Evolutionary conservation across 2,113 vertebrate species (phyloP).

Genomic region (Raja brachyura): DNA sequence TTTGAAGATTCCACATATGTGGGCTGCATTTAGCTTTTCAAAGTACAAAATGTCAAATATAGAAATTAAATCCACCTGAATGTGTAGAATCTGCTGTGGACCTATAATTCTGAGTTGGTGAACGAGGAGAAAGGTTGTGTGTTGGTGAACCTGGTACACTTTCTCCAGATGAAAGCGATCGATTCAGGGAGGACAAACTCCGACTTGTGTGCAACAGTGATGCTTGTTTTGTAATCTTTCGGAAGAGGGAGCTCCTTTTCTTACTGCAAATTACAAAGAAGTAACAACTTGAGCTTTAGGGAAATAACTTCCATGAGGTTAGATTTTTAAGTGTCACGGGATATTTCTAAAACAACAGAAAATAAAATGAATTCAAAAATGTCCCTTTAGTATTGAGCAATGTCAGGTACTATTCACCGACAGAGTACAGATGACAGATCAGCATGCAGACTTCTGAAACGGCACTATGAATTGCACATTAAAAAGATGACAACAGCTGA

Average conservation of each 20-base stretch:
- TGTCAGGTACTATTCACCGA: background rate
- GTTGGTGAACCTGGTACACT: slow-evolving; percentile 89
- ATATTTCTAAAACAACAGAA: background rate
- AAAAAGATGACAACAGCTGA: too few species aligned
- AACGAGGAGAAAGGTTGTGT: slow-evolving; percentile 85
- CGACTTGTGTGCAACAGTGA: slow-evolving; percentile 90
- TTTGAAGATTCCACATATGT: background rate
- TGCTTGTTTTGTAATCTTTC: slow-evolving; percentile 90
- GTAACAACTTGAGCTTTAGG: background rate
- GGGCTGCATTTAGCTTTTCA: background rate
- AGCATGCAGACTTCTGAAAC: background rate
- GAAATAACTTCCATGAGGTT: background rate
- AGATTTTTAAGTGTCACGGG: background rate
- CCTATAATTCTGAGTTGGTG: slow-evolving; percentile 84
- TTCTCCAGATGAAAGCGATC: slow-evolving; percentile 90
- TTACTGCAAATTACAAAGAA: slow-evolving; percentile 56
- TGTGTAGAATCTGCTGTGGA: slow-evolving; percentile 76
- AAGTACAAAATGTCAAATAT: background rate
- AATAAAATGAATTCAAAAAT: background rate
- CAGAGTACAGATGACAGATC: background rate
- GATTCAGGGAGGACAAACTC: slow-evolving; percentile 86
- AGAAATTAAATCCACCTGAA: slow-evolving; percentile 63
- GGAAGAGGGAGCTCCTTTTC: slow-evolving; percentile 83
- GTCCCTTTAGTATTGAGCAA: background rate
- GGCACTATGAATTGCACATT: background rate